phyloP scores from a whole-genome alignment of 2,888 invertebrate genomes.

The Mimumesa dahlbomi region DNA sequence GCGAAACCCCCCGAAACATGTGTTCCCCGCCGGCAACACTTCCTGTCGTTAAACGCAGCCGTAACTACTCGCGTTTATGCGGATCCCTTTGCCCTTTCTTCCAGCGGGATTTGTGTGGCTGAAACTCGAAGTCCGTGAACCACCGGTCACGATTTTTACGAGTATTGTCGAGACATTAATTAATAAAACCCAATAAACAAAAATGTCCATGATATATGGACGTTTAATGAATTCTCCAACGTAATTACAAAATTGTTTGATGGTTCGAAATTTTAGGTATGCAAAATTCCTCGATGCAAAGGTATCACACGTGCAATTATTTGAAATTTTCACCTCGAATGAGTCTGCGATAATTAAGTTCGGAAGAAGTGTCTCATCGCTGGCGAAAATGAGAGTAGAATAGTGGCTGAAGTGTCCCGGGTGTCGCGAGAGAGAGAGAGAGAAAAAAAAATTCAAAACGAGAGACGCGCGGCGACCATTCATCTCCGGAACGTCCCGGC shows the following conservation, averaged over 20 bases:
- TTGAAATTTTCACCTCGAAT: too few species aligned
- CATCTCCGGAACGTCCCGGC: slow-evolving; percentile 71
- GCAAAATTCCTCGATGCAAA: too few species aligned
- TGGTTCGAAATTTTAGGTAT: too few species aligned
- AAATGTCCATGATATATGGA: too few species aligned
- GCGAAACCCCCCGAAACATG: slow-evolving; percentile 75
- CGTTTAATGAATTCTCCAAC: too few species aligned
- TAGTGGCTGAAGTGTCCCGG: slow-evolving; percentile 62
- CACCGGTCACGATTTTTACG: too few species aligned
- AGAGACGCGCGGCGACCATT: slow-evolving; percentile 63
- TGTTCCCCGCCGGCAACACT: slow-evolving; percentile 75
- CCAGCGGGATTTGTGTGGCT: not conserved
- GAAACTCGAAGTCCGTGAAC: too few species aligned
- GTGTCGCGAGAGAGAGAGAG: slow-evolving; percentile 56
- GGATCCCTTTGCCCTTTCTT: slow-evolving; percentile 17
- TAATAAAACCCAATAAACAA: too few species aligned
- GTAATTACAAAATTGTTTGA: too few species aligned
- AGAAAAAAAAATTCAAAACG: slow-evolving; percentile 61
- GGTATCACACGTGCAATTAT: too few species aligned
- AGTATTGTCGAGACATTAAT: too few species aligned
- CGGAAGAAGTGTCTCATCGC: slow-evolving; percentile 8
- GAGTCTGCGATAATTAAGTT: slow-evolving; percentile 26
- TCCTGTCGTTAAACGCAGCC: slow-evolving; percentile 78
- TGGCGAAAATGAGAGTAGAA: slow-evolving; percentile 49
- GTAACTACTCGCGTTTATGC: slow-evolving; percentile 71